Conservation (phyloP, 2,113 vertebrate genomes). For the Myiagra hebetior region DNA sequence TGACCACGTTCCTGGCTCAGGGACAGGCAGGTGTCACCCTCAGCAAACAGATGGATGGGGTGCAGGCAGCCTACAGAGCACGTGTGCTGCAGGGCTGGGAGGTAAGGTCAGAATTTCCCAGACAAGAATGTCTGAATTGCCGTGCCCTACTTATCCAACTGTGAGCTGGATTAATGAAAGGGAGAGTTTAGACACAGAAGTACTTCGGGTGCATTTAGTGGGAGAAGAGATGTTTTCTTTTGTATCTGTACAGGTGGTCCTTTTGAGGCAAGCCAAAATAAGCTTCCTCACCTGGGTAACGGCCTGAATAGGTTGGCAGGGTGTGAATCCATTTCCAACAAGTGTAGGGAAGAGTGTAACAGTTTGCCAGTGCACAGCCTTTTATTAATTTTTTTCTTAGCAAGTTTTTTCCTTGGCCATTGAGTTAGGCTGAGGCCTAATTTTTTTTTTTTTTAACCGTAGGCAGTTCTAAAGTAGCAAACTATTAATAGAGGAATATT, state of each 20-base stretch:
- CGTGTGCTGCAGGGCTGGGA: not conserved
- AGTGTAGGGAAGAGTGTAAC: not conserved
- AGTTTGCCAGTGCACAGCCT: constrained; percentile 1
- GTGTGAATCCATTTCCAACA: constrained; percentile 26
- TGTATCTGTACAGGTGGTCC: constrained; percentile 41
- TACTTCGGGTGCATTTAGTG: not conserved
- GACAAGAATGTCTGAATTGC: constrained; percentile 28
- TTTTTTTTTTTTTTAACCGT: not conserved
- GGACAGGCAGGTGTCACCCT: not conserved
- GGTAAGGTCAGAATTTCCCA: not conserved
- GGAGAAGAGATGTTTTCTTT: constrained; percentile 39
- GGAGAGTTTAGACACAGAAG: not conserved
- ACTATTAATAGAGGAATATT: constrained; percentile 59
- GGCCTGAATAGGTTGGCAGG: constrained; percentile 41
- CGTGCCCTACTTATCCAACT: constrained; percentile 29
- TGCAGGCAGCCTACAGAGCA: not conserved
- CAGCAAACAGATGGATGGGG: not conserved
- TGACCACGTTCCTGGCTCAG: not conserved
- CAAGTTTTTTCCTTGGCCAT: constrained; percentile 10
- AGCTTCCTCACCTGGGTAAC: constrained; percentile 54
- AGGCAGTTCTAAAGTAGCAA: constrained; percentile 39
- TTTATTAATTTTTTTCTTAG: constrained; percentile 23
- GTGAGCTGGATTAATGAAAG: constrained; percentile 39
- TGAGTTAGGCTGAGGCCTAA: not conserved
- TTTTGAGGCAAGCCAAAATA: constrained; percentile 46